These are phyloP conservation scores for Elymnias hypermnestra DNA, from an alignment of 1,140 invertebrate species.

Conservation along the genomic window DNA sequence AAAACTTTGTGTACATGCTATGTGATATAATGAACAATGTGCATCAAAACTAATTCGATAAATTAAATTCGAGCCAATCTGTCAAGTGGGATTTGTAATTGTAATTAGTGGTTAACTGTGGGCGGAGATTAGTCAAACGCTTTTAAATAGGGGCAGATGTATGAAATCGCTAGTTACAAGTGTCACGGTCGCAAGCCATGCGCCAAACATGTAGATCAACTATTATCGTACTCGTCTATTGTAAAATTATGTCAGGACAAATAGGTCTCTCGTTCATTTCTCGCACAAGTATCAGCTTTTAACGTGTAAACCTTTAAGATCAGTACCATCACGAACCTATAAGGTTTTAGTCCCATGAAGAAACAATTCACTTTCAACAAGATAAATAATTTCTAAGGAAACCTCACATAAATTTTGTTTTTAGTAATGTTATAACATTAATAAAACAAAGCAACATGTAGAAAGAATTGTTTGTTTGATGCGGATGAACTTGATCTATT, in stretches of 20 bases:
- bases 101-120: constrained; percentile 45
- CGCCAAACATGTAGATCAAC: constrained; percentile 11
- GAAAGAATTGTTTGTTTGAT: no score
- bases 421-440: no score
- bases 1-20: background rate
- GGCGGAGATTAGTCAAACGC: constrained; percentile 43
- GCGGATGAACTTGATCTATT: no score
- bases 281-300: no score
- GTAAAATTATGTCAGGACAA: background rate
- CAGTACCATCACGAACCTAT: no score
- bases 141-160: constrained; percentile 37
- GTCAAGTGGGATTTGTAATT: constrained; percentile 32
- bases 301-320: no score
- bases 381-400: no score
- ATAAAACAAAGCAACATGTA: no score
- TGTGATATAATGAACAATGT: background rate
- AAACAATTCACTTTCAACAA: no score
- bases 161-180: constrained; percentile 18
- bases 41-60: constrained; percentile 22
- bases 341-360: no score
- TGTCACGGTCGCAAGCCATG: constrained; percentile 23
- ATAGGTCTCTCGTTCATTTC: background rate
- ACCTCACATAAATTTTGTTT: no score
- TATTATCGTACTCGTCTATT: background rate
- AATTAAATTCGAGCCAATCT: constrained; percentile 32